phyloP scores from a whole-genome alignment of 1,140 invertebrate genomes.

The Manduca sexta region DNA sequence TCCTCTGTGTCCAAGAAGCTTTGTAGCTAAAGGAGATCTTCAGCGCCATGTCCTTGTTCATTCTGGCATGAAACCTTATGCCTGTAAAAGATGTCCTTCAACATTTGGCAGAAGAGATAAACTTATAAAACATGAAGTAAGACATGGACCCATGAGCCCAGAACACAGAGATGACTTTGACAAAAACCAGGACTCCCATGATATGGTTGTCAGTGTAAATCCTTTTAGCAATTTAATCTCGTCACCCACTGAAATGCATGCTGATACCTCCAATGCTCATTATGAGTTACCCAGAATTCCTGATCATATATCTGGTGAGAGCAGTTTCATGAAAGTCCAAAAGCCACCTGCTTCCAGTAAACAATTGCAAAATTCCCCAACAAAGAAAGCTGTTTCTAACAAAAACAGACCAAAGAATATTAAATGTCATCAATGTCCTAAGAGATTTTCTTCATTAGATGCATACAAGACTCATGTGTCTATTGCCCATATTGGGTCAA shows the following conservation, averaged over 20 bases:
- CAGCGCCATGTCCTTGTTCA: slow-evolving; percentile 81
- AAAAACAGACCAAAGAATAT: slow-evolving; percentile 65
- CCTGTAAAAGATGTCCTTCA: slow-evolving; percentile 79
- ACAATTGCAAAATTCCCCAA: slow-evolving; percentile 35
- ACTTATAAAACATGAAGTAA: slow-evolving; percentile 75
- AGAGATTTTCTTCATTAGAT: slow-evolving; percentile 69
- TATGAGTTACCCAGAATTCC: slow-evolving; percentile 66
- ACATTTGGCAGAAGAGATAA: slow-evolving; percentile 79
- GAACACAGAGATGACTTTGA: slow-evolving; percentile 35
- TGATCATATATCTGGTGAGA: slow-evolving; percentile 72
- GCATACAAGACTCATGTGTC: slow-evolving; percentile 67
- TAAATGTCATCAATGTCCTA: slow-evolving; percentile 71
- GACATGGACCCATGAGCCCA: slow-evolving; percentile 57
- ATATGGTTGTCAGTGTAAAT: slow-evolving; percentile 75
- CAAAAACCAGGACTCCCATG: slow-evolving; percentile 53
- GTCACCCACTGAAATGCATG: slow-evolving; percentile 39
- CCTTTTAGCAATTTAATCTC: slow-evolving; percentile 69
- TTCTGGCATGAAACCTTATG: slow-evolving; percentile 80
- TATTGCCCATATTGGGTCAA: slow-evolving; percentile 60
- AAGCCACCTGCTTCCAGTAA: slow-evolving; percentile 44
- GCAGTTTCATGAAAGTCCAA: slow-evolving; percentile 59
- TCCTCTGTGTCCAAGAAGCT: slow-evolving; percentile 81
- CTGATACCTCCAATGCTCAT: slow-evolving; percentile 39
- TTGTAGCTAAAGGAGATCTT: slow-evolving; percentile 80
- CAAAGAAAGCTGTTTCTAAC: slow-evolving; percentile 40